Percentiles rank a stretch among this genome's conserved stretches.
Conservation (phyloP, 2,888 invertebrate species). For the Meteorus colon region DNA sequence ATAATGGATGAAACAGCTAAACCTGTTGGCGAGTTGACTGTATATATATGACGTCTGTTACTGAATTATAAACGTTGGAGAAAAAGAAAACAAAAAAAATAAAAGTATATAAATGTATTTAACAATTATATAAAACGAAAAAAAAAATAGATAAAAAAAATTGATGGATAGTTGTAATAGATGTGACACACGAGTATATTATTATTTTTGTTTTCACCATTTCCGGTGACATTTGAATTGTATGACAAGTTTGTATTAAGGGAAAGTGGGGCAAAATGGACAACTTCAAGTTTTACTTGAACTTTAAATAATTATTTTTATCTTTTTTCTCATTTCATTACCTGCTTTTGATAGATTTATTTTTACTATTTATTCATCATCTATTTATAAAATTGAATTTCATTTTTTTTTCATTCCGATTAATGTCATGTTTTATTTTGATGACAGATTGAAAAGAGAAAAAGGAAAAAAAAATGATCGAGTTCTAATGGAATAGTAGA, state of each 20-base stretch:
- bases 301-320: background rate
- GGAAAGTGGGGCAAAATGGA: conserved; percentile 15
- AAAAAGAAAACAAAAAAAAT: background rate
- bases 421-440: background rate
- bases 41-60: background rate
- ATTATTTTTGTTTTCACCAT: conserved; percentile 39
- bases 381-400: background rate
- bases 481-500: background rate
- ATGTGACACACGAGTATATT: conserved; percentile 30
- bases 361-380: background rate
- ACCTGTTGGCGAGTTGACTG: background rate
- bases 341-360: background rate
- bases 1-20: conserved; percentile 10
- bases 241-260: background rate
- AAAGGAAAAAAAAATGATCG: background rate
- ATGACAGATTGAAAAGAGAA: background rate
- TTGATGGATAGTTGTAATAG: background rate
- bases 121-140: conserved; percentile 1
- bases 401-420: background rate
- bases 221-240: conserved; percentile 33
- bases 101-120: too few relatives aligned
- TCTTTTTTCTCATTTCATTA: background rate
- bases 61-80: background rate
- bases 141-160: background rate
- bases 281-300: background rate